Percentiles rank a stretch among this genome's conserved stretches.
phyloP scores from a whole-genome alignment of 1,140 invertebrate species.

The Tenebrio molitor region DNA sequence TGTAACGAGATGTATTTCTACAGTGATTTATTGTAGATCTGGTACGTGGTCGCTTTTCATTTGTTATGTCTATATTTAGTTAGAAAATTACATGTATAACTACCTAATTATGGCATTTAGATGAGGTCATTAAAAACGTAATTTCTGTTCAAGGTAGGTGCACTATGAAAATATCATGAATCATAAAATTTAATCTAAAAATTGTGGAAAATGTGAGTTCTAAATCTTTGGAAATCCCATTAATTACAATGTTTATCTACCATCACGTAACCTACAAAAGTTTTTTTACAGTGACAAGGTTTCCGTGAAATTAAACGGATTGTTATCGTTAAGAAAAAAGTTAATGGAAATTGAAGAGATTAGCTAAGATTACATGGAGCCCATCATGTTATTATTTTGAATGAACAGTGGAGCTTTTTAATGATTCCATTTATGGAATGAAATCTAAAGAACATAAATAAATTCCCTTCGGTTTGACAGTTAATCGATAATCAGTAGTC shows the following conservation, averaged over 20 bases:
- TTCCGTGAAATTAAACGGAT: slow-evolving; percentile 39
- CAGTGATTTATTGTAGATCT: too few relatives aligned
- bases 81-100: too few relatives aligned
- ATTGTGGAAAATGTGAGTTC: slow-evolving; percentile 18
- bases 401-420: slow-evolving; percentile 25
- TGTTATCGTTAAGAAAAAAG: slow-evolving; percentile 40
- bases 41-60: too few relatives aligned
- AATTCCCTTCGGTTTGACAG: slow-evolving; percentile 9
- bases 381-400: slow-evolving; percentile 38
- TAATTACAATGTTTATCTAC: slow-evolving; percentile 41
- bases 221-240: slow-evolving; percentile 30
- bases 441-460: slow-evolving; percentile 23
- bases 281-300: slow-evolving; percentile 40
- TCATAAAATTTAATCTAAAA: slow-evolving; percentile 35
- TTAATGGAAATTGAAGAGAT: slow-evolving; percentile 34
- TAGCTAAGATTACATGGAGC: slow-evolving; percentile 31
- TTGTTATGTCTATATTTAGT: too few relatives aligned
- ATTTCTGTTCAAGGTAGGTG: too few relatives aligned
- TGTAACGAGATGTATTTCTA: too few relatives aligned
- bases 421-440: slow-evolving; percentile 33
- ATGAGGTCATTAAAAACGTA: too few relatives aligned
- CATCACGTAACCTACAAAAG: slow-evolving; percentile 30
- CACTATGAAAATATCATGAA: slow-evolving; percentile 17
- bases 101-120: too few relatives aligned
- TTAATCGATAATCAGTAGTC: slow-evolving; percentile 18